Base-by-base conservation (phyloP, 1,140 invertebrate species). In the Drosophila willistoni region DNA sequence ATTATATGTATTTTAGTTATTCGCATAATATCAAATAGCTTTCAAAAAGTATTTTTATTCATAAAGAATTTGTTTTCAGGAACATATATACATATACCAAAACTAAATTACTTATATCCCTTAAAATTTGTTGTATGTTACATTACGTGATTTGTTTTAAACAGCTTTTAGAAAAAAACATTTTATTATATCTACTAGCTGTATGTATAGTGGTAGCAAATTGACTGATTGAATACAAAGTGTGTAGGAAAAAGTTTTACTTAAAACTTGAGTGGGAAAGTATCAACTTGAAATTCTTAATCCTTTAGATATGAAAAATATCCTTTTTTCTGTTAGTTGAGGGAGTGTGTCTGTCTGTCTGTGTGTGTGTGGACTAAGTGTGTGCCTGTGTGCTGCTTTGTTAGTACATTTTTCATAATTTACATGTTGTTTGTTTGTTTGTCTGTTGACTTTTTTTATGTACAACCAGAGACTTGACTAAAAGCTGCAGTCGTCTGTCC, bases 331-430 rank as follows among this genome's bases (percentile, higher is more conserved):
- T 61, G 9, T 6, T 9, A 29, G 34, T 36, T 55, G 39, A 56
- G 34, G 10, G 14, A 51, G 34, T 67, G 47, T 63, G 56, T 44
- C 33, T 61, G 13, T 56, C 3, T 63, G 25, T 64, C 10, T 56
- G 14, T 14, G 64, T 51, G n/a, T 61, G 25, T 25, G 36, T 29
- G 29, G 29, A 29, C 51, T 34, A 29, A 6, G 29, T 64, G 56
- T 68, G 54, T 75, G 73, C 73, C 3, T 51, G 44, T 51, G 64
- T 59, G 67, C 63, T 71, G 74, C 82, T 85, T 87, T 87, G 82
- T 87, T 87, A 79, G 84, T 86, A 86, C 83, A 86, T 86, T 86
- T 86, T 89, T 89, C 84, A 89, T 86, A 86, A 86, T 89, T 87
- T 86, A 86, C 83, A 86, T 77, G 82, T 82, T 83, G 81, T 86